Evolutionary conservation across 2,113 vertebrate genomes (phyloP).

Genomic region (Azemiops feae): DNA sequence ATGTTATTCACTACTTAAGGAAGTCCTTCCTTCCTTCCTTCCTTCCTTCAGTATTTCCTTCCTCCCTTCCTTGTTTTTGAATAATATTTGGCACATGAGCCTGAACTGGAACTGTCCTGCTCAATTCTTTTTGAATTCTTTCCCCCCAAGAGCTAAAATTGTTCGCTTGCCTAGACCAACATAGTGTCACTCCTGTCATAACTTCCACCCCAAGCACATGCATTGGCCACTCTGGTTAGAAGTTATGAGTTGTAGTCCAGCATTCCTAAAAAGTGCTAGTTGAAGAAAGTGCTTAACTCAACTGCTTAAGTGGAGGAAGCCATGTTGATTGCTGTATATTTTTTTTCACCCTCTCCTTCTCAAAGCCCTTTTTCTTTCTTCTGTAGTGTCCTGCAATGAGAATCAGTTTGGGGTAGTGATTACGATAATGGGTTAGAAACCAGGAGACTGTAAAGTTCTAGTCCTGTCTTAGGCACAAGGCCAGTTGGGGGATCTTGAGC

Average conservation of each 20-base stretch:
- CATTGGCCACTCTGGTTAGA: background rate
- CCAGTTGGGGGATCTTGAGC: background rate
- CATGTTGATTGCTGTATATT: background rate
- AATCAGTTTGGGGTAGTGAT: background rate
- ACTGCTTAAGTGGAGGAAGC: background rate
- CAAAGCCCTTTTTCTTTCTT: background rate
- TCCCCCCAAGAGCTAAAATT: background rate
- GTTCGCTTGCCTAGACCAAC: background rate
- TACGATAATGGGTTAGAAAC: background rate
- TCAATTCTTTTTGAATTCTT: background rate
- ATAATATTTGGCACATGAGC: background rate
- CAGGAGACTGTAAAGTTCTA: background rate
- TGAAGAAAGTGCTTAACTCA: background rate
- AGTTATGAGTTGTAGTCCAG: background rate
- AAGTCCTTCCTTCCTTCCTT: background rate
- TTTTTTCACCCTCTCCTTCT: background rate
- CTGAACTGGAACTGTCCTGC: background rate
- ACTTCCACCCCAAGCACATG: background rate
- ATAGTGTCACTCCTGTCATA: background rate
- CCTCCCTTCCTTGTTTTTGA: background rate
- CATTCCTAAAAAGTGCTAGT: background rate
- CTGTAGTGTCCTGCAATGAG: background rate
- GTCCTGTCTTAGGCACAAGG: background rate
- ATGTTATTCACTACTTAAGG: background rate
- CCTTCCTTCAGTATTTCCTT: too few relatives aligned